Base-by-base conservation (phyloP, 2,888 invertebrate species). In the Epinotia bilunana region DNA sequence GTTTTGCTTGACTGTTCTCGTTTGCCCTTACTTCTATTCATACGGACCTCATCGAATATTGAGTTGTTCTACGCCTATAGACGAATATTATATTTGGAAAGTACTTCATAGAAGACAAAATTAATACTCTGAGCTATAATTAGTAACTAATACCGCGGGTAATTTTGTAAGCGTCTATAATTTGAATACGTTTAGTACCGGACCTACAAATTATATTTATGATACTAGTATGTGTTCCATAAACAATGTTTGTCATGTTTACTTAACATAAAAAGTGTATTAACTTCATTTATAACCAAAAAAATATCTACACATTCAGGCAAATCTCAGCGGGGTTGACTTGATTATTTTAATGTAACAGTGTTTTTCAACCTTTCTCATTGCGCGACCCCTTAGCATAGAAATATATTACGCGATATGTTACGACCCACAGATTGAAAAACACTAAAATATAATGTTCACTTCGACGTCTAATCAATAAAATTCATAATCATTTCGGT, bases 1-100 rank as follows among this genome's bases (percentile, higher is more conserved):
- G 89, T 92, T 92, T 87, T 74, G 80, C 81, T 82, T 86, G 86
- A 87, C 88, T 87, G 86, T 85, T 89, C 87, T 87, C 89, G 88
- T 90, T 91, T 89, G 87, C 83, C 84, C 81, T 88, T 84, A 85
- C 86, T 87, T 86, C 86, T 87, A 87, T 86, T 80, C 78, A 77
- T 82, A 81, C 81, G 83, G 86, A 84, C 65, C 70, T 77, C 72
- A 78, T 79, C 72, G 72, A 72, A 73, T 77, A 76, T 83, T 79
- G 80, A 81, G 84, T 82, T 85, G 83, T 82, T 86, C 83, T 81
- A 80, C 78, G 83, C 84, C 82, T 86, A 82, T 83, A 82, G n/a
- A 28, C 28, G 58, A 60, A 69, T 58, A 46, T 61, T 61, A 33
- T 61, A 61, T 70, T 28, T 62, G 18, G 53, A 16, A 61, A 18